Evolutionary conservation across 2,888 invertebrate genomes (phyloP), one percentile per base, ranked within the genome.

Genomic region (Thera obeliscata): DNA sequence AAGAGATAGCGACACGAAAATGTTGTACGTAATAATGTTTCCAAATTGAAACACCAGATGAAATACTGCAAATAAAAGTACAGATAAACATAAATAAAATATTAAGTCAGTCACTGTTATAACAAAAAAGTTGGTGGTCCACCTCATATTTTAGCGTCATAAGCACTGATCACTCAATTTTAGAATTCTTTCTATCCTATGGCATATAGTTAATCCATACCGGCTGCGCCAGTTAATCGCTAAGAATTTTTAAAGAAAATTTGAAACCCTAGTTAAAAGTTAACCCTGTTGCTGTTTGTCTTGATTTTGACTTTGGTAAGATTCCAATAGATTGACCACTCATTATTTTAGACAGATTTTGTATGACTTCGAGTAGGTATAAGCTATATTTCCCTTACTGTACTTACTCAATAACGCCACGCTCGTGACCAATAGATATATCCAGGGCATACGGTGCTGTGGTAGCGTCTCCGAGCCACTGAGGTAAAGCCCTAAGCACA

Each of bases 1-100:
- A 79, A 99, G 95, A 76, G 98, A 98, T 78, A 99, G 95, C 12
- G 98, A 98, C 72, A 99, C 98, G 92, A 99, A 98, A 82, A 98
- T 95, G 86, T 98, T 98, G 91, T 98, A 98, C 6, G 99, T 98
- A 76, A 98, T 95, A 71, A 98, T 96, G 78, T 98, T 96, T 78
- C 98, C 98, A 88, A 99, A 99, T 93, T 98, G 98, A 80, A 97
- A 98, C 82, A 98, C 94, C 87, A 98, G 95, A 89, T 98, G 98
- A 85, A 98, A 98, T 84, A 97, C 98, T 98, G 95, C 66, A 88
- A 90, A 64, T 62, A 70, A 66, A 68, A 74, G 70, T 7, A 43
- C 6, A 22, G 12, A n/a, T 56, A 7, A 22, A 3, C 22, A 22
- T 7, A 7, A 8, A 43, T 7, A 7, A 38, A 38, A 38, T 38